Evolutionary conservation across 2,113 vertebrate genomes (phyloP).

Genomic region (Turdus rufiventris): DNA sequence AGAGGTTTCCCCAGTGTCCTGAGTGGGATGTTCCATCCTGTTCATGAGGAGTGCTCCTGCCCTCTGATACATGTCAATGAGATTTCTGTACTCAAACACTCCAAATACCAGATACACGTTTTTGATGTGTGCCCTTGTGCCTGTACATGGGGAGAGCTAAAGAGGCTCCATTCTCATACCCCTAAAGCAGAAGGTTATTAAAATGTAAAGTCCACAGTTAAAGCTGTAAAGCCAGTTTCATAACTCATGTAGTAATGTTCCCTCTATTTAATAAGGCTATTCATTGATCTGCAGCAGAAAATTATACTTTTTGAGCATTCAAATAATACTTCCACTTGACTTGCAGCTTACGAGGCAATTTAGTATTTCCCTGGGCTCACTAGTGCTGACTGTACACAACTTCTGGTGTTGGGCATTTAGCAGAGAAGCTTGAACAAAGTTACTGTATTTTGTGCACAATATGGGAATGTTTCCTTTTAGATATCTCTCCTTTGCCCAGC

Average conservation of each 20-base stretch:
- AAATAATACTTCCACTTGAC: conserved; percentile 52
- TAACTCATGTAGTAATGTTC: conserved; percentile 25
- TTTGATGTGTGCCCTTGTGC: background rate
- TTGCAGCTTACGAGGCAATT: conserved; percentile 54
- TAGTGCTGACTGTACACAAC: conserved; percentile 52
- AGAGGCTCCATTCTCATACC: background rate
- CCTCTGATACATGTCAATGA: background rate
- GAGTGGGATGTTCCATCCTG: rapidly evolving
- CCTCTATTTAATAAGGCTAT: conserved; percentile 37
- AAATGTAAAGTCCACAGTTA: background rate
- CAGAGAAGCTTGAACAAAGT: conserved; percentile 44
- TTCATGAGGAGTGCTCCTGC: background rate
- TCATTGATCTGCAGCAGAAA: conserved; percentile 29
- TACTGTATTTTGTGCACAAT: conserved; percentile 44
- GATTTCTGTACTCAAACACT: background rate
- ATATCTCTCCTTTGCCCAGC: background rate
- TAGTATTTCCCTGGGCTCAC: conserved; percentile 42
- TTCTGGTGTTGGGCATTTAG: conserved; percentile 35
- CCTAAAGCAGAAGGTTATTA: background rate
- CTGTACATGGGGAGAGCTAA: background rate
- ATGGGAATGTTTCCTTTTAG: conserved; percentile 21
- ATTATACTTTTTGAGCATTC: conserved; percentile 47
- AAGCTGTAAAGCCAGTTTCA: conserved; percentile 22
- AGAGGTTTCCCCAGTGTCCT: background rate
- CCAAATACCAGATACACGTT: background rate